Evolutionary conservation across 2,888 invertebrate genomes (phyloP).

Genomic region (Tachina fera): DNA sequence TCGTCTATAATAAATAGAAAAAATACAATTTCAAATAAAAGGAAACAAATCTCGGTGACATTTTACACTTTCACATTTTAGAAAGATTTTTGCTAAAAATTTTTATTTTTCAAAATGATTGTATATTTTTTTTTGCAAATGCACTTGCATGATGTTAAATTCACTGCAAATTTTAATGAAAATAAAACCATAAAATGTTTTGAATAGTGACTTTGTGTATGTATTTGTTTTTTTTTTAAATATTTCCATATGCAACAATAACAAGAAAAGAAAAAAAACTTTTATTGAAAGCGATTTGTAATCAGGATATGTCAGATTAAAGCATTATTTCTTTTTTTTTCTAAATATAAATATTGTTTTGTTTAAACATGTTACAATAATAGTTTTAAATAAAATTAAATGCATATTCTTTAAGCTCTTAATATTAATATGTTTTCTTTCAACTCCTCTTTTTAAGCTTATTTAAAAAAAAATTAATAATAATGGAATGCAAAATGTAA

Average conservation of each 20-base stretch:
- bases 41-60: too few species aligned
- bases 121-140: too few species aligned
- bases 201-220: conserved; percentile 21
- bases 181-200: conserved; percentile 37
- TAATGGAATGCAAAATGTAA: conserved; percentile 39
- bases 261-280: conserved; percentile 14
- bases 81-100: too few species aligned
- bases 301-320: conserved; percentile 70
- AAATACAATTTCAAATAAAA: too few species aligned
- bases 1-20: too few species aligned
- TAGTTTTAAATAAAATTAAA: conserved; percentile 61
- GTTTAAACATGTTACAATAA: background rate
- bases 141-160: too few species aligned
- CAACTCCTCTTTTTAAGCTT: background rate
- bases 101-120: too few species aligned
- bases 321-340: conserved; percentile 40
- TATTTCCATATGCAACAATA: conserved; percentile 30
- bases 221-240: conserved; percentile 24
- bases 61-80: too few species aligned
- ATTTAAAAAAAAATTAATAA: conserved; percentile 8
- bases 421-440: conserved; percentile 39
- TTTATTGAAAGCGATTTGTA: conserved; percentile 63
- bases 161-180: background rate
- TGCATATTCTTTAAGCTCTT: conserved; percentile 62
- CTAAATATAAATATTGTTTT: conserved; percentile 8